Percentiles rank a stretch among this genome's conserved stretches.
These are phyloP conservation scores for Zaprionus davidi DNA, from an alignment of 1,140 invertebrate species.

Conservation along the genomic window DNA sequence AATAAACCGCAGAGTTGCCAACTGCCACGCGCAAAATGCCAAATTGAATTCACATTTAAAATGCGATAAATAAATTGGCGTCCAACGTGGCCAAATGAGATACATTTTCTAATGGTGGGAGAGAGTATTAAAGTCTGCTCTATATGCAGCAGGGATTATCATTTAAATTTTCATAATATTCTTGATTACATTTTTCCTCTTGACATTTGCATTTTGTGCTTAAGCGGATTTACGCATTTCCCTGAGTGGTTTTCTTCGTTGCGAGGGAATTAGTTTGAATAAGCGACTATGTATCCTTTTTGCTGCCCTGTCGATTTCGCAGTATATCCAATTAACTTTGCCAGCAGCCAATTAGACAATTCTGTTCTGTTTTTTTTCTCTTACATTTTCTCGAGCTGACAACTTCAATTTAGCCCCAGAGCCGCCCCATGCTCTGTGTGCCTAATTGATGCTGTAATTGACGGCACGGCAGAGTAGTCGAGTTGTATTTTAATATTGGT, in stretches of 20 bases:
- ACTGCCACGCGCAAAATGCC: constrained; percentile 18
- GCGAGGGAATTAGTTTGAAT: background rate
- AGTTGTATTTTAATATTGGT: background rate
- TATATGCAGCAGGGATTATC: background rate
- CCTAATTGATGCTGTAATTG: constrained; percentile 2
- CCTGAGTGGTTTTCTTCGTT: background rate
- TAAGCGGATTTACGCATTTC: background rate
- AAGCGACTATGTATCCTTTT: constrained; percentile 4
- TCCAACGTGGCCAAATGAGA: constrained; percentile 18
- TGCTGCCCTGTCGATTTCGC: background rate
- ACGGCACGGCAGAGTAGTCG: background rate
- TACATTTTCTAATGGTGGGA: background rate
- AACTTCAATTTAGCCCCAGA: background rate
- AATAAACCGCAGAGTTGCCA: constrained; percentile 49
- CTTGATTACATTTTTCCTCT: background rate
- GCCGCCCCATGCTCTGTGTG: background rate
- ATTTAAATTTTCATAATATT: background rate
- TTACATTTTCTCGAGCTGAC: background rate
- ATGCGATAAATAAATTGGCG: constrained; percentile 44
- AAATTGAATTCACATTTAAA: constrained; percentile 71
- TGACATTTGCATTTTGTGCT: constrained; percentile 20
- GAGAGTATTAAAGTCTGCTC: background rate
- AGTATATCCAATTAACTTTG: background rate
- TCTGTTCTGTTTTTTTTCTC: background rate
- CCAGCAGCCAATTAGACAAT: background rate